Percentiles rank a stretch among this genome's conserved stretches.
phyloP scores from a whole-genome alignment of 2,888 invertebrate species.

The Metacarcinus magister region DNA sequence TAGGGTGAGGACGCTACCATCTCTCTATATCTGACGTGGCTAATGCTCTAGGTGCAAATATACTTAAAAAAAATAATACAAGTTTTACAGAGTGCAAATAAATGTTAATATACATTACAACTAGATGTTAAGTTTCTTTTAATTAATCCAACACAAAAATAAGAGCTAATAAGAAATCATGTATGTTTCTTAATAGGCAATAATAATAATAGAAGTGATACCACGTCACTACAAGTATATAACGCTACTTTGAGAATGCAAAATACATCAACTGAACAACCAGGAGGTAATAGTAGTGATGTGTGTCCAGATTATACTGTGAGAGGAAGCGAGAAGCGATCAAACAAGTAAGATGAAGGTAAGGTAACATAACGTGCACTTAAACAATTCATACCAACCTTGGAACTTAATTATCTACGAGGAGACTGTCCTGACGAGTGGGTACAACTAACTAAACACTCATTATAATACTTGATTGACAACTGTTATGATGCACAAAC shows the following conservation, averaged over 20 bases:
- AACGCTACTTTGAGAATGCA: constrained; percentile 52
- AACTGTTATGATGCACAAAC: background rate
- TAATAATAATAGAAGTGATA: background rate
- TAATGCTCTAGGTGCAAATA: background rate
- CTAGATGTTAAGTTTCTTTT: background rate
- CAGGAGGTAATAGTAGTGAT: constrained; percentile 66
- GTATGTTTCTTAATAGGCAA: background rate
- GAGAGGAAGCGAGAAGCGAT: constrained; percentile 38
- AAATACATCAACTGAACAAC: constrained; percentile 61
- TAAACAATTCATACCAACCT: background rate
- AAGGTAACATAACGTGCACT: background rate
- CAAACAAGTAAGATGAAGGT: constrained; percentile 2
- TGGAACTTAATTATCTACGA: background rate
- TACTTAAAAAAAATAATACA: background rate
- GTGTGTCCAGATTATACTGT: constrained; percentile 58
- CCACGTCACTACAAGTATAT: background rate
- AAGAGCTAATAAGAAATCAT: background rate
- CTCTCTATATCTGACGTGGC: background rate
- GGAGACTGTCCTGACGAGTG: background rate
- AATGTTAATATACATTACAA: background rate
- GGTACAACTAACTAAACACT: background rate
- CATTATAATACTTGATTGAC: background rate
- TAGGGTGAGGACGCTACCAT: background rate
- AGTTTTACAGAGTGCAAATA: background rate
- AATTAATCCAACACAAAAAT: background rate